These are phyloP conservation scores for Lymantria monacha DNA, from an alignment of 2,888 invertebrate genomes.

Conservation along the genomic window DNA sequence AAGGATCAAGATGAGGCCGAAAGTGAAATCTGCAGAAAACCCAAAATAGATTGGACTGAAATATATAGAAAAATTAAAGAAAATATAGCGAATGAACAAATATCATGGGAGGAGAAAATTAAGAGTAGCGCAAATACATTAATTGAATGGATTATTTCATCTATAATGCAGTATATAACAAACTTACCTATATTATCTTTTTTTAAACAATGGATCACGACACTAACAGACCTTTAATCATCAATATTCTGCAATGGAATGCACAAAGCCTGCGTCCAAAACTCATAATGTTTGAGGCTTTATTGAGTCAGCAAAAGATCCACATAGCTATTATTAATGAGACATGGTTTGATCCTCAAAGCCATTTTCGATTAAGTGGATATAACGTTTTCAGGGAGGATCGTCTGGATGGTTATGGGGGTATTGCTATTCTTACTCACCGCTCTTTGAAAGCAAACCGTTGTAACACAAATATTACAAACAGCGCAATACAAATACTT, in stretches of 20 bases:
- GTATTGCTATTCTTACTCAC: background rate
- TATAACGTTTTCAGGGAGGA: constrained; percentile 1
- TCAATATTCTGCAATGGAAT: constrained; percentile 3
- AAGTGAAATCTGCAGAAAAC: no score
- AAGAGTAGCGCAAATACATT: background rate
- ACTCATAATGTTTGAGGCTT: background rate
- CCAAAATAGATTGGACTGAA: no score
- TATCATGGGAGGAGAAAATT: background rate
- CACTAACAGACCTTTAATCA: background rate
- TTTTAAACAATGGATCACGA: constrained; percentile 1
- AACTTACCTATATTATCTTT: background rate
- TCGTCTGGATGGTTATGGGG: constrained; percentile 1
- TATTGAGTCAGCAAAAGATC: background rate
- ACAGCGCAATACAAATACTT: no score
- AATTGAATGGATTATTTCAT: background rate
- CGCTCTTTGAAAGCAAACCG: background rate
- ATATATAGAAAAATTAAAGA: no score
- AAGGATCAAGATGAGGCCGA: no score
- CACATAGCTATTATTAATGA: no score
- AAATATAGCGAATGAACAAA: no score
- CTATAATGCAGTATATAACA: background rate
- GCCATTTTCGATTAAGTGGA: background rate
- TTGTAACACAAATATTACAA: no score
- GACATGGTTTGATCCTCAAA: constrained; percentile 1
- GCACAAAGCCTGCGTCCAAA: constrained; percentile 3